phyloP scores from a whole-genome alignment of 2,888 invertebrate species.

The Cheilosia pagana region DNA sequence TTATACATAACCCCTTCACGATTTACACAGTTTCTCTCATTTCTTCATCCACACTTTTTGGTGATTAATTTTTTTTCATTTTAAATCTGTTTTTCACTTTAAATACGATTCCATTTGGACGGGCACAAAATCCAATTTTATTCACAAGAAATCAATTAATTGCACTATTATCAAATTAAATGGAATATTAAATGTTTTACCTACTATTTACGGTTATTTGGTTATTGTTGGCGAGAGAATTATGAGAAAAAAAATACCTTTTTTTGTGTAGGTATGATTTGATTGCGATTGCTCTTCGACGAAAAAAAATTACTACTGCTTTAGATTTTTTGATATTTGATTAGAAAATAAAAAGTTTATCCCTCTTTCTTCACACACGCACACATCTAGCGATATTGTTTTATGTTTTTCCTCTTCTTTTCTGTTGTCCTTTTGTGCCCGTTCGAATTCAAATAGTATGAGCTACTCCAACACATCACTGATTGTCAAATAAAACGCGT shows the following conservation, averaged over 20 bases:
- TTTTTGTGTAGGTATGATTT: conserved; percentile 26
- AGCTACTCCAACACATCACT: conserved; percentile 23
- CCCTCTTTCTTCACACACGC: conserved; percentile 38
- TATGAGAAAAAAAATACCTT: conserved; percentile 28
- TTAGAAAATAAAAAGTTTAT: conserved; percentile 61
- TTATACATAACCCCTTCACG: conserved; percentile 67
- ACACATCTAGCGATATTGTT: conserved; percentile 35
- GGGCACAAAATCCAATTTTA: conserved; percentile 19
- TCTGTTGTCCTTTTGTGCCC: conserved; percentile 24
- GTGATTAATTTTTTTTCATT: conserved; percentile 55
- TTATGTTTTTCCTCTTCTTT: conserved; percentile 27
- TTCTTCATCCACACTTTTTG: conserved; percentile 34
- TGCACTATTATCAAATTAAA: background rate
- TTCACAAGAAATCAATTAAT: conserved; percentile 30
- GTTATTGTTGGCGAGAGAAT: conserved; percentile 50
- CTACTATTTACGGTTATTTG: conserved; percentile 57
- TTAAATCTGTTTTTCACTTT: conserved; percentile 59
- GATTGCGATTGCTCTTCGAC: conserved; percentile 68
- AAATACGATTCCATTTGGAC: conserved; percentile 20
- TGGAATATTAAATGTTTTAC: conserved; percentile 27
- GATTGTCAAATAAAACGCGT: conserved; percentile 32
- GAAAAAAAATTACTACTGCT: conserved; percentile 71
- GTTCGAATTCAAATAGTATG: conserved; percentile 28
- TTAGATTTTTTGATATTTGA: conserved; percentile 51
- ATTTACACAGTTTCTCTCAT: conserved; percentile 39